Evolutionary conservation across 2,113 vertebrate species (phyloP).

Genomic region (Carassius gibelio): DNA sequence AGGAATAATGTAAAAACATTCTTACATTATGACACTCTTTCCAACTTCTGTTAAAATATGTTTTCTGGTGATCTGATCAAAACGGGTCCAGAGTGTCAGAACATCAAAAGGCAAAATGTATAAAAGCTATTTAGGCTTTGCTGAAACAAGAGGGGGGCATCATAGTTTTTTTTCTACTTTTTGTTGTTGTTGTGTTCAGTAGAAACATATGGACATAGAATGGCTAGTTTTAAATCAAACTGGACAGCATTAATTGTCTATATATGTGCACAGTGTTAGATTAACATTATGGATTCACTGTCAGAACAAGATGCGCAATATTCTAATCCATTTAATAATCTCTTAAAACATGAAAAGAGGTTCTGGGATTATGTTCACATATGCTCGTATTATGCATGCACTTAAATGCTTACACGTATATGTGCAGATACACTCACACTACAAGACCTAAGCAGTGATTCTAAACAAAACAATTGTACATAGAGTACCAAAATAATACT

Average conservation of each 20-base stretch:
- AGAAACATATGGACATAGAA: too few relatives aligned
- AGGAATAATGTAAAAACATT: background rate
- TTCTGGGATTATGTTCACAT: slow-evolving; percentile 20
- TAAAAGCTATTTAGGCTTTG: background rate
- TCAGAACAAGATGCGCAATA: background rate
- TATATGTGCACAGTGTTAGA: background rate
- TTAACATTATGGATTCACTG: background rate
- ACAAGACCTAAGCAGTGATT: background rate
- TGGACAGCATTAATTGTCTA: background rate
- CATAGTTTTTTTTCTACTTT: background rate
- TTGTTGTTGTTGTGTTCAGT: too few relatives aligned
- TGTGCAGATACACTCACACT: background rate
- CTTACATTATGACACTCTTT: background rate
- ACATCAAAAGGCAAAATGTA: background rate
- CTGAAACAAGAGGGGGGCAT: background rate
- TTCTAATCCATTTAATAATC: background rate
- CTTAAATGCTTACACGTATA: background rate
- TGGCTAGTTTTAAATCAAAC: background rate
- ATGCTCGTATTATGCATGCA: background rate
- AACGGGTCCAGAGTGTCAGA: background rate
- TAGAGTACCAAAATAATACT: background rate
- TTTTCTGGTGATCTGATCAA: background rate
- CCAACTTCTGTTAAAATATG: background rate
- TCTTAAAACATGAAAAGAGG: background rate
- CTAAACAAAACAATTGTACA: background rate